Evolutionary conservation across 2,113 vertebrate genomes (phyloP).

Genomic region (Trochalopteron elliotii): DNA sequence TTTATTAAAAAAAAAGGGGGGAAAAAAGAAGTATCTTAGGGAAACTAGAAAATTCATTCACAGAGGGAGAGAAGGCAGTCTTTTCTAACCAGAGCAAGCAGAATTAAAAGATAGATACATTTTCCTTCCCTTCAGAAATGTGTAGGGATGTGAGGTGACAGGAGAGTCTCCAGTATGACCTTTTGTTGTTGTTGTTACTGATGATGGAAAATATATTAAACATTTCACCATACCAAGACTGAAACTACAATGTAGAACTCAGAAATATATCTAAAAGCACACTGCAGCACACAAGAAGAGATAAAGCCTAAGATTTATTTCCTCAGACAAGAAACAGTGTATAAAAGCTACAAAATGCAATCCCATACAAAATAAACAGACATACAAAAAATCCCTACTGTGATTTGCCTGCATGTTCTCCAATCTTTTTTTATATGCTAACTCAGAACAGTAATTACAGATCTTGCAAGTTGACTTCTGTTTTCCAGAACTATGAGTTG

Average conservation of each 20-base stretch:
- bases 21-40: neutral
- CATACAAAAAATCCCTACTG: constrained; percentile 54
- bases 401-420: constrained; percentile 62
- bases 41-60: constrained; percentile 11
- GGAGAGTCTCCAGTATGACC: neutral
- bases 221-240: constrained; percentile 23
- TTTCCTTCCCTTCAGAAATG: neutral
- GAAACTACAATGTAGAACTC: constrained; percentile 60
- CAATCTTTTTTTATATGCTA: constrained; percentile 75
- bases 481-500: constrained; percentile 80
- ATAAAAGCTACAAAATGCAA: constrained; percentile 58
- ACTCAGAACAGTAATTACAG: constrained; percentile 81
- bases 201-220: constrained; percentile 16
- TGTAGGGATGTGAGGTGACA: neutral
- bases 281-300: constrained; percentile 62
- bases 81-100: constrained; percentile 37
- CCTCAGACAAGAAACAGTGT: constrained; percentile 64
- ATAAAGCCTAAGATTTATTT: constrained; percentile 76
- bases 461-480: constrained; percentile 81
- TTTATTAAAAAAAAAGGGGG: neutral
- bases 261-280: constrained; percentile 70
- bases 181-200: neutral
- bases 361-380: constrained; percentile 61
- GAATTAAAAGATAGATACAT: neutral
- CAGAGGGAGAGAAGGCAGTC: neutral